phyloP scores from a whole-genome alignment of 2,888 invertebrate genomes.

The Amphipyra berbera region DNA sequence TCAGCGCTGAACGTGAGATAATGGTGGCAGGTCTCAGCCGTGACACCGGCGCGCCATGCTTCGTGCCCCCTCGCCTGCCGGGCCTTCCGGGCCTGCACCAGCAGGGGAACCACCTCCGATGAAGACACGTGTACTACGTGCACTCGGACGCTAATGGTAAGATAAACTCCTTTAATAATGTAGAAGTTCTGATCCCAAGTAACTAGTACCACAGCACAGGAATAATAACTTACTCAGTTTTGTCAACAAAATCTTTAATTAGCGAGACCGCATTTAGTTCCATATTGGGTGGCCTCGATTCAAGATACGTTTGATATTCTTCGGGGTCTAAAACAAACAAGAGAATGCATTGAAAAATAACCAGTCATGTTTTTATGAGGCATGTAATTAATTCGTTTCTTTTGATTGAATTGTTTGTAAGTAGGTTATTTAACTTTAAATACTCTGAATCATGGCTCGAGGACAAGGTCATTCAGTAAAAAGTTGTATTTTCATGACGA shows the following conservation, averaged over 20 bases:
- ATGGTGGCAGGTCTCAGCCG: constrained; percentile 94
- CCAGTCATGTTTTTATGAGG: background rate
- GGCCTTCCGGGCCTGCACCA: constrained; percentile 85
- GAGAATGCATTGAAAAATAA: constrained; percentile 13
- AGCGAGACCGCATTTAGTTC: constrained; percentile 91
- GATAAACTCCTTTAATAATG: background rate
- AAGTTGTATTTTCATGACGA: too few species aligned
- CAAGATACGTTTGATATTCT: constrained; percentile 91
- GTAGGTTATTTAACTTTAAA: constrained; percentile 4
- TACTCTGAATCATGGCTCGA: background rate
- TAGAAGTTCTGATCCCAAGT: too few species aligned
- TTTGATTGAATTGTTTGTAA: background rate
- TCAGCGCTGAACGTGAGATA: constrained; percentile 92
- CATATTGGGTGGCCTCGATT: constrained; percentile 91
- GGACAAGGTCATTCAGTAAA: background rate
- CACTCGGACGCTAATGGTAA: constrained; percentile 87
- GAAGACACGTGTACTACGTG: constrained; percentile 93
- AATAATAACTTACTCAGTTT: constrained; percentile 85
- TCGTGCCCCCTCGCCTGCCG: constrained; percentile 86
- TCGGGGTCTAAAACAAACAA: constrained; percentile 82
- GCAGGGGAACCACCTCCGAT: constrained; percentile 89
- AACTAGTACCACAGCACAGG: background rate
- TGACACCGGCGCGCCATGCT: constrained; percentile 88
- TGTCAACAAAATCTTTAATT: constrained; percentile 89
- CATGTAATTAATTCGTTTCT: background rate